A percentile compares a stretch with the other conserved stretches of the same genome.
Conservation (phyloP, 2,888 invertebrate genomes). For the Apomyelois bistriatella region DNA sequence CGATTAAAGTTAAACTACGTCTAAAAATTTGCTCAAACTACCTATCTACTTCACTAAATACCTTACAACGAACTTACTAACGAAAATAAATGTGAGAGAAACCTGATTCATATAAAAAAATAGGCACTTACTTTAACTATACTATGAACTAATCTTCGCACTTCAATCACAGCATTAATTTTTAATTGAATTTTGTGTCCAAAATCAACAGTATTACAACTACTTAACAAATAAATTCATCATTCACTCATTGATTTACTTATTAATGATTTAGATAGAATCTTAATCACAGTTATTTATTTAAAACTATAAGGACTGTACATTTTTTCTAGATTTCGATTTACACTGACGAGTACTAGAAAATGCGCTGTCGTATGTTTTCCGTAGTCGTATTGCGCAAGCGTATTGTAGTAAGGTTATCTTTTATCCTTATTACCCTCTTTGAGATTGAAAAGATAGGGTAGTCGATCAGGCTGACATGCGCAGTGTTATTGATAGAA, state of each 20-base stretch:
- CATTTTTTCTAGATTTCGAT: conserved; percentile 14
- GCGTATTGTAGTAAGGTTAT: conserved; percentile 61
- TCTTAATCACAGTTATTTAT: conserved; percentile 19
- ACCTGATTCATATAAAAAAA: neutral
- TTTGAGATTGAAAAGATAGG: conserved; percentile 37
- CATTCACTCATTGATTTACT: conserved; percentile 13
- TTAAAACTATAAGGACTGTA: conserved; percentile 16
- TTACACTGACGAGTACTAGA: conserved; percentile 19
- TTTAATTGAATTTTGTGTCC: neutral
- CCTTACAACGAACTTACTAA: too few species aligned
- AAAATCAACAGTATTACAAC: conserved; percentile 11
- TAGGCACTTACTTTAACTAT: neutral
- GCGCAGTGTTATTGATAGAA: conserved; percentile 75
- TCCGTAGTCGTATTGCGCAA: conserved; percentile 46
- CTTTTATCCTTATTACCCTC: conserved; percentile 38
- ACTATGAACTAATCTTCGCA: neutral
- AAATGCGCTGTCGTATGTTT: conserved; percentile 22
- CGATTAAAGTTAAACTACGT: too few species aligned
- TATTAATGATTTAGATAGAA: neutral
- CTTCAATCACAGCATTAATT: conserved; percentile 11
- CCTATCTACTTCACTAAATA: too few species aligned
- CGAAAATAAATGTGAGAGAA: neutral
- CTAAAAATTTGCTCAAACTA: too few species aligned
- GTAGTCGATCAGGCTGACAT: conserved; percentile 45
- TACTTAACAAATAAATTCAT: conserved; percentile 17